phyloP scores from a whole-genome alignment of 2,113 vertebrate species.

The Arvicanthis niloticus region DNA sequence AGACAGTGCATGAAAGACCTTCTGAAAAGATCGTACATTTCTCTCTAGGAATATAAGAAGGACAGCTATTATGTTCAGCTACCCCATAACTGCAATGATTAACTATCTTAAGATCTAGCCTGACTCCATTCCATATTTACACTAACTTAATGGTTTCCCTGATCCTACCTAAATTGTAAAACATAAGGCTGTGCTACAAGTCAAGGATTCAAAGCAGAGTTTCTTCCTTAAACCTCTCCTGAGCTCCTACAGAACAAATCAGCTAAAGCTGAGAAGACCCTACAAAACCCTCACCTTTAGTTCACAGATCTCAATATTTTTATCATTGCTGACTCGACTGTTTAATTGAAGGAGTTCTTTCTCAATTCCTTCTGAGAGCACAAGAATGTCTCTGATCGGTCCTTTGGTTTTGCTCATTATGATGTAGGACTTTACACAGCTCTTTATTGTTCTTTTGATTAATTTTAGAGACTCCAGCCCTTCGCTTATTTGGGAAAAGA shows the following conservation, averaged over 20 bases:
- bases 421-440: conserved; percentile 65
- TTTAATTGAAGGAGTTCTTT: neutral
- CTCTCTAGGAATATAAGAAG: neutral
- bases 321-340: neutral
- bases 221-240: neutral
- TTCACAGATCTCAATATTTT: neutral
- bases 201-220: neutral
- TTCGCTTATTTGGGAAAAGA: conserved; percentile 95
- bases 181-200: neutral
- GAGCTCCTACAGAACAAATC: neutral
- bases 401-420: neutral
- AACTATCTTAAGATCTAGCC: neutral
- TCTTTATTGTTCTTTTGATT: conserved; percentile 87
- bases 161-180: neutral
- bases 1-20: neutral
- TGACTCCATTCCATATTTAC: neutral
- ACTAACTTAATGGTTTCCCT: neutral
- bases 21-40: neutral
- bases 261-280: neutral
- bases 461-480: conserved; percentile 91
- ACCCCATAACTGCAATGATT: neutral
- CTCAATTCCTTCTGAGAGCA: neutral
- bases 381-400: neutral
- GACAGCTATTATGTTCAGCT: neutral
- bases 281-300: neutral